A percentile compares a stretch with the other conserved stretches of the same genome.
phyloP scores from a whole-genome alignment of 2,797 vertebrate genomes.

The Dendrocincla tyrannina region DNA sequence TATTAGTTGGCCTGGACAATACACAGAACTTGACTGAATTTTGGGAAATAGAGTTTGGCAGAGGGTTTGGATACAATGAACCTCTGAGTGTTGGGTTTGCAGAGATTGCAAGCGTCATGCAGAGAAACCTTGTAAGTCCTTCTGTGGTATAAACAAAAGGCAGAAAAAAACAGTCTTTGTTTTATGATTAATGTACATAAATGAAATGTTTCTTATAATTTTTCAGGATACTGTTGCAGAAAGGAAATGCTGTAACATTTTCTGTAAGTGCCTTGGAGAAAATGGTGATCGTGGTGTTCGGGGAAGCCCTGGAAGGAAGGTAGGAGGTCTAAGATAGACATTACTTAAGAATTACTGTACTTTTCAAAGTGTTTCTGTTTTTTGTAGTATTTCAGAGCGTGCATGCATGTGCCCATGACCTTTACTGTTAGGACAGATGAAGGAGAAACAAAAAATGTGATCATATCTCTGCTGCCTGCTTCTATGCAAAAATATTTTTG shows the following conservation, averaged over 20 bases:
- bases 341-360: neutral
- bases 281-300: conserved; percentile 76
- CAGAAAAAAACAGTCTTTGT: neutral
- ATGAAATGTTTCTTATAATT: neutral
- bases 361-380: neutral
- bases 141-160: neutral
- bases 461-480: neutral
- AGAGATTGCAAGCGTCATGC: conserved; percentile 76
- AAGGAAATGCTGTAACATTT: conserved; percentile 82
- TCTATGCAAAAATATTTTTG: neutral
- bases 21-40: conserved; percentile 73
- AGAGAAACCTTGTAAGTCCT: conserved; percentile 85
- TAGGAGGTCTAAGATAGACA: conserved; percentile 37
- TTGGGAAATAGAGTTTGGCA: conserved; percentile 88
- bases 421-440: neutral
- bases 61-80: conserved; percentile 82
- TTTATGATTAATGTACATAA: neutral
- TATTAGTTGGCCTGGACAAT: conserved; percentile 83
- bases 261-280: conserved; percentile 85
- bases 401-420: neutral
- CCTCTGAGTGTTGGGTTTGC: conserved; percentile 81
- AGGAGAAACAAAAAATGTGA: neutral
- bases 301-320: conserved; percentile 81
- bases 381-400: neutral
- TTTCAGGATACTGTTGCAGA: conserved; percentile 81